A percentile compares a stretch with the other conserved stretches of the same genome.
Evolutionary conservation across 2,113 vertebrate species (phyloP).

Genomic region (Reinhardtius hippoglossoides): DNA sequence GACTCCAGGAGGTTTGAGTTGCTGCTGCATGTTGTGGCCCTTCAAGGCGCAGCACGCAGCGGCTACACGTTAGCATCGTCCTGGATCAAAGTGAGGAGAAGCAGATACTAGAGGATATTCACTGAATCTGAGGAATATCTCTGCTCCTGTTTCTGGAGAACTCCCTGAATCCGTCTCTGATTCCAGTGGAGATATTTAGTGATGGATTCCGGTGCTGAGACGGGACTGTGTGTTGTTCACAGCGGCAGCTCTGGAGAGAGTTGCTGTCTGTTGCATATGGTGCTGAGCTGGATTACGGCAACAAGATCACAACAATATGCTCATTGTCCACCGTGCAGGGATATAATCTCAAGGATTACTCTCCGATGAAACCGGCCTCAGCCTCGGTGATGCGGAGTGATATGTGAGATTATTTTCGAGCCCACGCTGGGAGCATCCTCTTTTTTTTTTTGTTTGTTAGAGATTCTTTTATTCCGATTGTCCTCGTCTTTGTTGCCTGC

Average conservation of each 20-base stretch:
- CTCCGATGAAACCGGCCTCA: slow-evolving; percentile 53
- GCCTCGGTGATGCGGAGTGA: slow-evolving; percentile 56
- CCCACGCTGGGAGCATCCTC: slow-evolving; percentile 12
- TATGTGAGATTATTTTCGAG: slow-evolving; percentile 37
- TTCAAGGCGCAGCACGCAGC: slow-evolving; percentile 10
- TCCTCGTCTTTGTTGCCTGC: slow-evolving; percentile 36
- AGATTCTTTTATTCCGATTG: slow-evolving; percentile 38
- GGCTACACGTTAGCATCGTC: not conserved
- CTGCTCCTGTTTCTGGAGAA: not conserved
- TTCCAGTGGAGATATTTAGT: slow-evolving; percentile 39
- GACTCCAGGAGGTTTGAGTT: slow-evolving; percentile 40
- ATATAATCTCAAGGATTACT: slow-evolving; percentile 79
- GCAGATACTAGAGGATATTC: slow-evolving; percentile 1
- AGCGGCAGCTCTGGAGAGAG: slow-evolving; percentile 49
- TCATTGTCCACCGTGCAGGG: slow-evolving; percentile 73
- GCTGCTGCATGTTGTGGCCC: not conserved
- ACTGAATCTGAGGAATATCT: slow-evolving; percentile 2
- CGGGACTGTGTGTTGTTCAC: slow-evolving; percentile 53
- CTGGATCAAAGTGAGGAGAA: slow-evolving; percentile 10
- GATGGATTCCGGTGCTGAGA: slow-evolving; percentile 51
- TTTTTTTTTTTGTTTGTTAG: slow-evolving; percentile 21
- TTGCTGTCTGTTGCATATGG: slow-evolving; percentile 61
- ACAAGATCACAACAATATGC: slow-evolving; percentile 79
- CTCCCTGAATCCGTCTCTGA: slow-evolving; percentile 1
- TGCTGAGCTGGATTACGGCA: slow-evolving; percentile 77